These are phyloP conservation scores for Schizopygopsis pylzovi DNA, from an alignment of 2,797 vertebrate species.

Conservation along the genomic window DNA sequence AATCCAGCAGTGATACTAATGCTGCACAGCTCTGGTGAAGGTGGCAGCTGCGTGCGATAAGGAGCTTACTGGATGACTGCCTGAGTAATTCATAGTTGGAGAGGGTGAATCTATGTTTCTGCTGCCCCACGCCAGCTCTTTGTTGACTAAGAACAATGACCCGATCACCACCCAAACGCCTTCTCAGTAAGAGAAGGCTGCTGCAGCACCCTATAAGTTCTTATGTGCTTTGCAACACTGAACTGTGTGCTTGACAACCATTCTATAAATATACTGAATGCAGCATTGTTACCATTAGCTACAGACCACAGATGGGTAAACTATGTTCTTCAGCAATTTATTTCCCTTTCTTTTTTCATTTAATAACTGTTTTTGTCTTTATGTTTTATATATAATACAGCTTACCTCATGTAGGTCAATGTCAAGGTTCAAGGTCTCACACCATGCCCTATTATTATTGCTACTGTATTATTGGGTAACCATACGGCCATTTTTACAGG, in stretches of 20 bases:
- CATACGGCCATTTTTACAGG: too few species aligned
- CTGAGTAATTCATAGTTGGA: slow-evolving; percentile 41
- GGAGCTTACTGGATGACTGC: slow-evolving; percentile 47
- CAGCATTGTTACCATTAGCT: slow-evolving; percentile 21
- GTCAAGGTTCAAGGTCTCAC: too few species aligned
- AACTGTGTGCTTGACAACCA: slow-evolving; percentile 35
- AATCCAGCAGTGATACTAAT: slow-evolving; percentile 7
- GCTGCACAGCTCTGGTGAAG: neutral
- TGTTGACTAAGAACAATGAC: slow-evolving; percentile 21
- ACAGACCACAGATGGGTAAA: neutral
- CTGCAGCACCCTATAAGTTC: slow-evolving; percentile 7
- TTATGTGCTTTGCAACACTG: neutral
- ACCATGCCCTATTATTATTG: neutral
- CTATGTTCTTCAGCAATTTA: neutral
- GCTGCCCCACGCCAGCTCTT: slow-evolving; percentile 18
- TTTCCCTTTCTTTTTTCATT: too few species aligned
- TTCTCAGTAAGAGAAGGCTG: slow-evolving; percentile 4
- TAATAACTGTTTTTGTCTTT: too few species aligned
- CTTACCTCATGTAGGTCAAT: neutral
- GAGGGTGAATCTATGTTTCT: slow-evolving; percentile 39
- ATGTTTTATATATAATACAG: neutral
- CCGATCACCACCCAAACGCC: slow-evolving; percentile 3
- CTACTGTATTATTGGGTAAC: neutral
- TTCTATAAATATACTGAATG: slow-evolving; percentile 37
- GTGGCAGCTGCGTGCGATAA: slow-evolving; percentile 23